phyloP scores from a whole-genome alignment of 2,797 vertebrate species.

The Danio jaintianensis region DNA sequence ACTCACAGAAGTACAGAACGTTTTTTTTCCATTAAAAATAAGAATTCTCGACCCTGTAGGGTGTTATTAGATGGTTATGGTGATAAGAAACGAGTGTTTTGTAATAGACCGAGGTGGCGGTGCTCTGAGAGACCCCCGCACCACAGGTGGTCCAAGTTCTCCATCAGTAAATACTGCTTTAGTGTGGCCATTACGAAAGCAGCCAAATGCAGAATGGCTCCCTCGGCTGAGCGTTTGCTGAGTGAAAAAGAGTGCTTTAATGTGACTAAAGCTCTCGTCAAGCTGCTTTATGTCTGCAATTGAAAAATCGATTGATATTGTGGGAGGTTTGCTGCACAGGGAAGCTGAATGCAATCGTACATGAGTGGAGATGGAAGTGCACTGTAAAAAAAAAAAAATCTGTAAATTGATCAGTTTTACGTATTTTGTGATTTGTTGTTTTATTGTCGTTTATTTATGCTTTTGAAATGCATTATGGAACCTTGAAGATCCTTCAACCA shows the following conservation, averaged over 20 bases:
- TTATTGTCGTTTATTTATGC: too few species aligned
- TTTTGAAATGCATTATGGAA: too few species aligned
- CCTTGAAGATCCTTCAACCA: too few species aligned
- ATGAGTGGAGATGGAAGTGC: too few species aligned
- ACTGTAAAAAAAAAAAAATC: too few species aligned
- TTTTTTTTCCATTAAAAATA: neutral
- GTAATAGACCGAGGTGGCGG: neutral
- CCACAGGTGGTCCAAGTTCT: conserved; percentile 29
- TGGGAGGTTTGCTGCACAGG: too few species aligned
- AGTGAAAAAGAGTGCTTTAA: neutral
- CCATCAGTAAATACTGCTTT: conserved; percentile 38
- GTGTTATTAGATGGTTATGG: conserved; percentile 21
- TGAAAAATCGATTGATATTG: too few species aligned
- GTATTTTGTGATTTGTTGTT: too few species aligned
- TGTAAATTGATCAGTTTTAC: too few species aligned
- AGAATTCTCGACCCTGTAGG: neutral
- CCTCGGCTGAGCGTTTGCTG: neutral
- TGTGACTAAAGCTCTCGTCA: neutral
- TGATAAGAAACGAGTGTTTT: neutral
- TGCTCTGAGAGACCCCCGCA: conserved; percentile 5
- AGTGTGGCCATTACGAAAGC: conserved; percentile 20
- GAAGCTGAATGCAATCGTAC: too few species aligned
- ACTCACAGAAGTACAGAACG: conserved; percentile 14
- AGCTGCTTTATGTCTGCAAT: neutral
- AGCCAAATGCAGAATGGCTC: conserved; percentile 16